Conservation (phyloP, 2,797 vertebrate genomes). For the Micropoecilia bifurca region DNA sequence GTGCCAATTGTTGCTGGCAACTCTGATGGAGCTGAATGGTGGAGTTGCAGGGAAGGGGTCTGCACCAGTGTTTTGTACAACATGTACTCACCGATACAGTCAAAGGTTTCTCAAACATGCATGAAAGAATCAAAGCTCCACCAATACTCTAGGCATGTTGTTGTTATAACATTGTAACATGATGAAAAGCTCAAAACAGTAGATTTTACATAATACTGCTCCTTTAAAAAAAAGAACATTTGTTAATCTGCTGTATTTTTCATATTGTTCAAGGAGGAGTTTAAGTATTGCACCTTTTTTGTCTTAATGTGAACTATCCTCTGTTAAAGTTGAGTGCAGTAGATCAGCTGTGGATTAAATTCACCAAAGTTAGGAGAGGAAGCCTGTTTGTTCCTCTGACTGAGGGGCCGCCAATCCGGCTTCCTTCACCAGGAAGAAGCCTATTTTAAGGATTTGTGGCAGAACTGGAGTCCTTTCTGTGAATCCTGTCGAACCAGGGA, state of each 20-base stretch:
- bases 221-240: not conserved
- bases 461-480: conserved; percentile 5
- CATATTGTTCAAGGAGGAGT: not conserved
- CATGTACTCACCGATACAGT: too few relatives aligned
- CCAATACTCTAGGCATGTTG: too few relatives aligned
- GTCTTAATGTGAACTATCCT: not conserved
- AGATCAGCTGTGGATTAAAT: not conserved
- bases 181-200: too few relatives aligned
- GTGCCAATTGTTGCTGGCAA: too few relatives aligned
- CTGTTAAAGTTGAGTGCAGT: not conserved
- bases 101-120: too few relatives aligned
- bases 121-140: too few relatives aligned
- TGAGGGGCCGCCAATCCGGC: not conserved
- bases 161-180: too few relatives aligned
- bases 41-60: too few relatives aligned
- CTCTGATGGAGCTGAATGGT: too few relatives aligned
- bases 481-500: conserved; percentile 15
- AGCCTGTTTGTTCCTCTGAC: conserved; percentile 7
- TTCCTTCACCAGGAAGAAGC: not conserved
- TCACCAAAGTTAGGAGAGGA: not conserved
- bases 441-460: conserved; percentile 18
- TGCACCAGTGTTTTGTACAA: too few relatives aligned
- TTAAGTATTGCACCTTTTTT: not conserved
- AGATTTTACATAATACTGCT: too few relatives aligned
- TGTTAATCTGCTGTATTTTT: not conserved